Conservation (phyloP, 2,888 invertebrate genomes). For the Hemistola chrysoprasaria region DNA sequence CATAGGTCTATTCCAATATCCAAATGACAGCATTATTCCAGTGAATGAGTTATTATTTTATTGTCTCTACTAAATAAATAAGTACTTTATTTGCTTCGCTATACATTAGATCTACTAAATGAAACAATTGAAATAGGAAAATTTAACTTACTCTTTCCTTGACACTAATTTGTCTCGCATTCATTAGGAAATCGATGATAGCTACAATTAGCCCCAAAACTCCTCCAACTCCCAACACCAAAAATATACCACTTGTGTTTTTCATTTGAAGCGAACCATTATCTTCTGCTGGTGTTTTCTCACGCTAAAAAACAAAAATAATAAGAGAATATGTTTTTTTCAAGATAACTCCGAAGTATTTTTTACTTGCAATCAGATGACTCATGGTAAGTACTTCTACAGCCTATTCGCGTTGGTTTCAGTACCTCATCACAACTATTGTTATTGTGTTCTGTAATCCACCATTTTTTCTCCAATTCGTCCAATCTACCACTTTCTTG, state of each 20-base stretch:
- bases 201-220: conserved; percentile 87
- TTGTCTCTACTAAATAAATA: no score
- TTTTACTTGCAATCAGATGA: no score
- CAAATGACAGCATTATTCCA: no score
- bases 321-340: no score
- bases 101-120: no score
- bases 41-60: no score
- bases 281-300: conserved; percentile 50
- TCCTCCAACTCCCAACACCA: conserved; percentile 90
- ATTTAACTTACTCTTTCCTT: conserved; percentile 87
- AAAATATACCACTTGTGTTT: conserved; percentile 96
- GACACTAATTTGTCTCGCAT: conserved; percentile 89
- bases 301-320: conserved; percentile 34
- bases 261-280: conserved; percentile 87
- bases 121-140: no score
- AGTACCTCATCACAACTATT: conserved; percentile 37
- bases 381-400: no score
- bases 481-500: conserved; percentile 92
- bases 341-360: no score
- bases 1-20: no score
- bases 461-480: conserved; percentile 93
- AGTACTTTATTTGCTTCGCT: no score
- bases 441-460: conserved; percentile 86
- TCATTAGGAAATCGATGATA: conserved; percentile 92
- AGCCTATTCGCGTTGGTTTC: no score